Evolutionary conservation across 2,113 vertebrate genomes (phyloP), one percentile per base, ranked within the genome.

Genomic region (Rhineura floridana): DNA sequence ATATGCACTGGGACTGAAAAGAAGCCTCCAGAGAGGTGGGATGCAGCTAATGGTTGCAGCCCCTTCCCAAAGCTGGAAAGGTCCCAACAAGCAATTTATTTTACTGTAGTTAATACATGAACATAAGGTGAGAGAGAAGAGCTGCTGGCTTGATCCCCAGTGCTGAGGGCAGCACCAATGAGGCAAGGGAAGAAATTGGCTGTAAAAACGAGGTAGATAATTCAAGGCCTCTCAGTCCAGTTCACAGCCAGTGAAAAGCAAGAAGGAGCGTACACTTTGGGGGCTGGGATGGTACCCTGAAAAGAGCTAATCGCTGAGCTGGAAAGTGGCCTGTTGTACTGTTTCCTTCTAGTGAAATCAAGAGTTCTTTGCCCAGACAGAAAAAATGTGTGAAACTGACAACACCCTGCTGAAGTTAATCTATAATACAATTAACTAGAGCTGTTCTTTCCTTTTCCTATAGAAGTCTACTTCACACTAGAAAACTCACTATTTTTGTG

Each of bases 131-230:
- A 2, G 13, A 81, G 28, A 12, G 65, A 25, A 81, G 13, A 23
- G 23, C 19, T 36, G 42, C 52, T 75, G 86, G 76, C 69, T 75
- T 30, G 39, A 73, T 63, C n/a, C 4, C 67, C 33, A 72, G 30
- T 4, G 12, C 55, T n/a, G 59, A 78, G 44, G 73, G 84, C 30
- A 77, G 59, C 52, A 63, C 72, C 67, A 52, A 30, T 30, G 9
- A 9, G 33, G 30, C 19, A 6, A 48, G 67, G 44, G 33, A 63
- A 44, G 36, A 70, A 63, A 44, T n/a, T 1, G 39, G 78, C 39
- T 81, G 55, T 63, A 75, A 87, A 82, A 82, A 87, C 6, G 86
- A 87, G 86, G 86, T 87, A 87, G 86, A 87, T 87, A 63, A 30
- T 80, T 75, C 69, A 75, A 75, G 79, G 55, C 52, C 69, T 62